Evolutionary conservation across 2,113 vertebrate genomes (phyloP).

Genomic region (Electrona antarctica): DNA sequence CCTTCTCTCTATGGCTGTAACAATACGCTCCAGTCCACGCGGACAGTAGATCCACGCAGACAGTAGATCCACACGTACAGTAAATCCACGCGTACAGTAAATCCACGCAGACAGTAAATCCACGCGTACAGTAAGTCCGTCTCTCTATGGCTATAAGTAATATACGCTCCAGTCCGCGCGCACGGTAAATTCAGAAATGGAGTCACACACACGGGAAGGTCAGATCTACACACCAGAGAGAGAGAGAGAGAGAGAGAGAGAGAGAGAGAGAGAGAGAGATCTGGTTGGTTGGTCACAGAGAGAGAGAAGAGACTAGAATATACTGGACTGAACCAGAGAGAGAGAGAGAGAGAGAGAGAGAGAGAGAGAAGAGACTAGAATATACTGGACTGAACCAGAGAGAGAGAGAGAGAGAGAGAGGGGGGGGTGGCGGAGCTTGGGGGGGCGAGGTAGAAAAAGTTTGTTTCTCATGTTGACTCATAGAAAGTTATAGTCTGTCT

Average conservation of each 20-base stretch:
- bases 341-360: slow-evolving; percentile 4
- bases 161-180: too few species aligned
- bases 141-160: not conserved
- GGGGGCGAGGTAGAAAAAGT: slow-evolving; percentile 17
- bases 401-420: slow-evolving; percentile 15
- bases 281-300: slow-evolving; percentile 58
- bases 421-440: slow-evolving; percentile 2
- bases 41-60: too few species aligned
- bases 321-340: slow-evolving; percentile 61
- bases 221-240: too few species aligned
- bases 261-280: slow-evolving; percentile 8
- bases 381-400: too few species aligned
- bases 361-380: slow-evolving; percentile 8
- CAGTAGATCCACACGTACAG: too few species aligned
- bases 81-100: not conserved
- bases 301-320: slow-evolving; percentile 63
- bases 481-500: slow-evolving; percentile 21
- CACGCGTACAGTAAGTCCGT: not conserved
- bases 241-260: slow-evolving; percentile 7
- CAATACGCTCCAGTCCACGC: too few species aligned
- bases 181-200: too few species aligned
- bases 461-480: slow-evolving; percentile 49
- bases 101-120: not conserved
- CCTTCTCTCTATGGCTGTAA: too few species aligned
- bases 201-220: too few species aligned